Base-by-base conservation (phyloP, 2,888 invertebrate species). In the Lissocephala sabroskyi region DNA sequence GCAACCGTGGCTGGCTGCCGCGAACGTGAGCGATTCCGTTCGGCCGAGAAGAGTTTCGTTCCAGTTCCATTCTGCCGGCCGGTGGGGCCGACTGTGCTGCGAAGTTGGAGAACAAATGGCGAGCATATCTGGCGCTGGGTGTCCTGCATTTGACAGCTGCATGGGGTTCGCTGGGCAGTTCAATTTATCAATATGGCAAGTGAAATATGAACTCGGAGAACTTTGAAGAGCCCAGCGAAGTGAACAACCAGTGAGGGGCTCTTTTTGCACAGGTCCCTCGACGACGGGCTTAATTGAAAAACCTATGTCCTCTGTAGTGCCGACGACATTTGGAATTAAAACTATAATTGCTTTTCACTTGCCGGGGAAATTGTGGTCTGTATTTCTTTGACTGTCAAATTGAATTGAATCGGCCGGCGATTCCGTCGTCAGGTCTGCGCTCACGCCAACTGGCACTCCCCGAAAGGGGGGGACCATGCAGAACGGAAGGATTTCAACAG, bases 131-230 rank as follows among this genome's bases (percentile, higher is more conserved):
- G 33, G 4, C 9, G 1, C 5, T 33, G 35, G 13, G 9, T 35
- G 17, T 35, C 76, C 42, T 53, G 61, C n/a, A n/a, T n/a, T 52
- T 68, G 77, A 56, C 74, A 73, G 77, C 46, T 59, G 55, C 43
- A 9, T 26, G 9, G 4, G 26, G 4, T 4, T 26, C 11, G 4
- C 7, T 16, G 17, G 29, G 39, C 13, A 19, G 62, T 74, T 59
- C 55, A 68, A 68, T 68, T 74, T 77, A 62, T 61, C 74, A 77
- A 77, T 68, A 57, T 60, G 51, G 50, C 51, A 67, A 68, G 60
- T 73, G 65, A 56, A 67, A 59, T 56, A 51, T 41, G 19, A 6
- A 39, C 23, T 7, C 23, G 7, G 7, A 23, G 23, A 23, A 7
- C 23, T 23, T 23, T 23, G 23, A 23, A n/a, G n/a, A n/a, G n/a